These are phyloP conservation scores for Hexactinellida sp. DNA, from an alignment of 37 sponge, comb jelly and placozoan species.

Conservation along the genomic window DNA sequence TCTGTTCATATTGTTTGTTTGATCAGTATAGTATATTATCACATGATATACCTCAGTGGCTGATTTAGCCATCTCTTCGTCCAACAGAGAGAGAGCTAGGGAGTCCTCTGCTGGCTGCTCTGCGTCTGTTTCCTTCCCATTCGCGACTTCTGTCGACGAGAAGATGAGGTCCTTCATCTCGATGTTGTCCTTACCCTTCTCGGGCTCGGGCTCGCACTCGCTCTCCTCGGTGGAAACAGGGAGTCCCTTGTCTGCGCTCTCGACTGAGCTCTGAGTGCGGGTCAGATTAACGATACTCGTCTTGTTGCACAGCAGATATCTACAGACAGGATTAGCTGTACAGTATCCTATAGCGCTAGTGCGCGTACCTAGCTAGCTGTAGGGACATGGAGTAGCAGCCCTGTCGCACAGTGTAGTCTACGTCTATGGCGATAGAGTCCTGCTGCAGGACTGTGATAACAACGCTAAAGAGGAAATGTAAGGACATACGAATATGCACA, in stretches of 20 bases:
- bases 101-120: background rate
- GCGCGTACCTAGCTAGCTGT: slow-evolving; percentile 41
- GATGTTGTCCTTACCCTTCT: background rate
- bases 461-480: background rate
- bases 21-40: too few relatives aligned
- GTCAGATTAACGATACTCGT: background rate
- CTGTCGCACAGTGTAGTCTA: slow-evolving; percentile 42
- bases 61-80: background rate
- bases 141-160: background rate
- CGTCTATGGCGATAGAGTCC: slow-evolving; percentile 33
- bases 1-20: too few relatives aligned
- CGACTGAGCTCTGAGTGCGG: background rate
- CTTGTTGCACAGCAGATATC: slow-evolving; percentile 45
- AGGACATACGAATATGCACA: background rate
- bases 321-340: background rate
- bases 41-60: background rate
- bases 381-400: slow-evolving; percentile 67
- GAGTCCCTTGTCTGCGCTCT: background rate
- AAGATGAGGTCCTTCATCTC: background rate
- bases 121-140: background rate
- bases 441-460: slow-evolving; percentile 51
- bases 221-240: slow-evolving; percentile 5
- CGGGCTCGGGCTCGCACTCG: background rate
- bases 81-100: background rate
- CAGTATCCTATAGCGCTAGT: background rate